Percentiles rank a stretch among this genome's conserved stretches.
Evolutionary conservation across 2,113 vertebrate genomes (phyloP).

Genomic region (Carassius auratus): DNA sequence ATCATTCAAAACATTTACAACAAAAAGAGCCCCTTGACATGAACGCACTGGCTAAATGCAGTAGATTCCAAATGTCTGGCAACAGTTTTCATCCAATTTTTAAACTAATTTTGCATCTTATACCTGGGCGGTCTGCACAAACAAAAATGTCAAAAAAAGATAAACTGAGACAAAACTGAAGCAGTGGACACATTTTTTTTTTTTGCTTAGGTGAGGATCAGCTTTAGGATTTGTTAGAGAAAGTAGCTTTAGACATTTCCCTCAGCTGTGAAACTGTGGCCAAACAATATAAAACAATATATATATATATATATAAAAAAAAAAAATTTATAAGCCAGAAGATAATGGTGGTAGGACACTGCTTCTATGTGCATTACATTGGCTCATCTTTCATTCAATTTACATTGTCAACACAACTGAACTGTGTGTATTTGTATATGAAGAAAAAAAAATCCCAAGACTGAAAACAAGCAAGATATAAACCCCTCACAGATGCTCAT

Average conservation of each 20-base stretch:
- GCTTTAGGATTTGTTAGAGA: not conserved
- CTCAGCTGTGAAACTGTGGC: not conserved
- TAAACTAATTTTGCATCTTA: not conserved
- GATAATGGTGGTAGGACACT: too few species aligned
- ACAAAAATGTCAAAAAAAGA: not conserved
- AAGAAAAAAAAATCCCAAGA: not conserved
- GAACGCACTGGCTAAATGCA: not conserved
- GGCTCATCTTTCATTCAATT: not conserved
- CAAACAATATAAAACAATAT: not conserved
- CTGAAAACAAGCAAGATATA: not conserved
- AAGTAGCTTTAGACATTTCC: not conserved
- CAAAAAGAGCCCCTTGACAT: constrained; percentile 43
- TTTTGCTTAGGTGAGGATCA: not conserved
- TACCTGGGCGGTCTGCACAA: not conserved
- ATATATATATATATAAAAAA: not conserved
- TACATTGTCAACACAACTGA: not conserved
- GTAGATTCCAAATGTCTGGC: not conserved
- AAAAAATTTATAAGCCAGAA: not conserved
- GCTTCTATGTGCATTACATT: not conserved
- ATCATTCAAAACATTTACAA: constrained; percentile 68
- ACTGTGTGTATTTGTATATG: not conserved
- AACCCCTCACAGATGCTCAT: constrained; percentile 2
- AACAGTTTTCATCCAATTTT: not conserved
- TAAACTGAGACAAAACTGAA: not conserved
- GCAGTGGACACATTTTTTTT: not conserved